Evolutionary conservation across 2,888 invertebrate genomes (phyloP).

Genomic region (Spatulosminthurus flaviceps): DNA sequence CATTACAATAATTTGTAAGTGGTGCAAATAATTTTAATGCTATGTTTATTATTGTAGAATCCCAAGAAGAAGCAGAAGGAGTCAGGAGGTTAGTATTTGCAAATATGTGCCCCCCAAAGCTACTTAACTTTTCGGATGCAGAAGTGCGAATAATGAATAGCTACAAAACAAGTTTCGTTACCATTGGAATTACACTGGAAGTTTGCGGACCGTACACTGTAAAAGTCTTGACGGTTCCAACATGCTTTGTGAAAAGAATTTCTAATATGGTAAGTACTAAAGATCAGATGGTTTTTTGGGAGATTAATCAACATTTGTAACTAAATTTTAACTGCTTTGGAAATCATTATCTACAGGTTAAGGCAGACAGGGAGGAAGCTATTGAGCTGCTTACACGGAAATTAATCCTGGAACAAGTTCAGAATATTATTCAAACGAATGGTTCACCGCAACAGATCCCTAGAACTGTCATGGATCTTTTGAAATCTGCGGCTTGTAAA

Average conservation of each 20-base stretch:
- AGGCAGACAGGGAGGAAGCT: slow-evolving; percentile 22
- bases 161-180: slow-evolving; percentile 70
- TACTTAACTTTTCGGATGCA: slow-evolving; percentile 42
- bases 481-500: slow-evolving; percentile 75
- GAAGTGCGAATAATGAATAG: slow-evolving; percentile 68
- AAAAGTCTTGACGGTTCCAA: slow-evolving; percentile 71
- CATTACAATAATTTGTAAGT: slow-evolving; percentile 15
- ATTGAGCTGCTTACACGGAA: slow-evolving; percentile 64
- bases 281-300: slow-evolving; percentile 10
- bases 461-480: slow-evolving; percentile 68
- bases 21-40: not conserved
- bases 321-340: no score
- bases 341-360: slow-evolving; percentile 42
- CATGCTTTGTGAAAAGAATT: slow-evolving; percentile 72
- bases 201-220: slow-evolving; percentile 65
- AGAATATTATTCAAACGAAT: slow-evolving; percentile 69
- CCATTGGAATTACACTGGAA: slow-evolving; percentile 72
- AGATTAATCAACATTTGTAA: no score
- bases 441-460: slow-evolving; percentile 68
- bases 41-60: slow-evolving; percentile 42
- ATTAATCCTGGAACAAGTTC: slow-evolving; percentile 72
- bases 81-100: slow-evolving; percentile 7
- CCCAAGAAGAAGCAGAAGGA: slow-evolving; percentile 24
- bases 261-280: slow-evolving; percentile 69
- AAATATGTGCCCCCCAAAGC: slow-evolving; percentile 47